Conservation (phyloP, 2,888 invertebrate genomes). For the Aleiodes leptofemur region DNA sequence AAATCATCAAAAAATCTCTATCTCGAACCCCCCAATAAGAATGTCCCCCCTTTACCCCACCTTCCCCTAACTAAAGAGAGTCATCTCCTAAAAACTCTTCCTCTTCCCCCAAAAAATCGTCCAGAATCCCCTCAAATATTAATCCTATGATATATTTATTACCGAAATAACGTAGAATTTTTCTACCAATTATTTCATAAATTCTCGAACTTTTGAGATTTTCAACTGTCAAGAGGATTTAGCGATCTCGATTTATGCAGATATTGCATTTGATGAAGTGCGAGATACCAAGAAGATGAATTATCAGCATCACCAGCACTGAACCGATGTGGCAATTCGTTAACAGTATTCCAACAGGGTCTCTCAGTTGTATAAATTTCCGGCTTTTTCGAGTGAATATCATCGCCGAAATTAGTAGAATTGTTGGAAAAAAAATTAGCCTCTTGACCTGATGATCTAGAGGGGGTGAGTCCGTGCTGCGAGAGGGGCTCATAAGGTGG, state of each 20-base stretch:
- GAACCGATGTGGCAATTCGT: constrained; percentile 77
- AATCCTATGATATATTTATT: too few species aligned
- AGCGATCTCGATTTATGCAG: constrained; percentile 82
- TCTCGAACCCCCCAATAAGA: too few species aligned
- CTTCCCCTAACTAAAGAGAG: too few species aligned
- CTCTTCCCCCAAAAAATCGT: too few species aligned
- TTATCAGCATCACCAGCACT: constrained; percentile 84
- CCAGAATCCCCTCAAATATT: too few species aligned
- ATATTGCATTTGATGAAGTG: constrained; percentile 77
- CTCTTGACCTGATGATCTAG: constrained; percentile 75
- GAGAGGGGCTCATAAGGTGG: constrained; percentile 77
- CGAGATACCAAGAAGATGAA: constrained; percentile 76
- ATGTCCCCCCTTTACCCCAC: too few species aligned
- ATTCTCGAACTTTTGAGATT: background rate
- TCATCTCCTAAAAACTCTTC: too few species aligned
- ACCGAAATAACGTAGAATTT: too few species aligned
- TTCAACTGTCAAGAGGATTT: constrained; percentile 76
- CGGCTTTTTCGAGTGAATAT: background rate
- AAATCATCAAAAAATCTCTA: too few species aligned
- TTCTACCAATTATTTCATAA: too few species aligned
- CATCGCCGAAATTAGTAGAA: constrained; percentile 49
- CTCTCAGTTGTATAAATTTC: constrained; percentile 54
- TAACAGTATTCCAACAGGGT: constrained; percentile 64
- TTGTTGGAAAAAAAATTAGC: constrained; percentile 66
- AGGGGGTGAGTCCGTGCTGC: constrained; percentile 74